phyloP scores from a whole-genome alignment of 2,113 vertebrate genomes.

The Chrysochloris asiatica region DNA sequence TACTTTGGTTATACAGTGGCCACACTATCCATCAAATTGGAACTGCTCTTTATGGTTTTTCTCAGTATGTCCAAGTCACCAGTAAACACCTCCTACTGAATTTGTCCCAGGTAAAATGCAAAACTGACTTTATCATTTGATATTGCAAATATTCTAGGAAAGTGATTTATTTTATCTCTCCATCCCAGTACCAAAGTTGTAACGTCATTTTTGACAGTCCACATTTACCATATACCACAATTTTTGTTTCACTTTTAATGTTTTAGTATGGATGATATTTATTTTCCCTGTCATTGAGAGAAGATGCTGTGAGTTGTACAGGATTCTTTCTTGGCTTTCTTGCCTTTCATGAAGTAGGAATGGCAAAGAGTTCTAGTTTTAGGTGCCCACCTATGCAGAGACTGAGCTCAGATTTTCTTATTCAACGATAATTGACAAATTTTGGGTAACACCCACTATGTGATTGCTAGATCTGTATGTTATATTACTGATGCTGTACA shows the following conservation, averaged over 20 bases:
- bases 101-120: conserved; percentile 8
- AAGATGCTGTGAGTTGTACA: neutral
- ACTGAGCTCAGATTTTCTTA: neutral
- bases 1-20: neutral
- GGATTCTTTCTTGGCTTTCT: neutral
- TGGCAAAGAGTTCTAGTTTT: neutral
- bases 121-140: conserved; percentile 18
- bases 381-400: neutral
- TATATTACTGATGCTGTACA: neutral
- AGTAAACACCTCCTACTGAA: neutral
- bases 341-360: neutral
- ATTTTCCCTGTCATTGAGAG: neutral
- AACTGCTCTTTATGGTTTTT: neutral
- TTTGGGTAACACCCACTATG: neutral
- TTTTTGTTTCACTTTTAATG: too few species aligned
- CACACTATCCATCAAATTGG: neutral
- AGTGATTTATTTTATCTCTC: conserved; percentile 26
- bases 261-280: neutral
- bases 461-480: neutral
- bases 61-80: neutral
- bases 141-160: neutral
- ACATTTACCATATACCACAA: neutral
- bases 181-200: neutral
- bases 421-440: neutral
- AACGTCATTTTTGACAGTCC: too few species aligned